Evolutionary conservation across 2,113 vertebrate species (phyloP), one percentile per base, ranked within the genome.

Genomic region (Synodontis membranacea): DNA sequence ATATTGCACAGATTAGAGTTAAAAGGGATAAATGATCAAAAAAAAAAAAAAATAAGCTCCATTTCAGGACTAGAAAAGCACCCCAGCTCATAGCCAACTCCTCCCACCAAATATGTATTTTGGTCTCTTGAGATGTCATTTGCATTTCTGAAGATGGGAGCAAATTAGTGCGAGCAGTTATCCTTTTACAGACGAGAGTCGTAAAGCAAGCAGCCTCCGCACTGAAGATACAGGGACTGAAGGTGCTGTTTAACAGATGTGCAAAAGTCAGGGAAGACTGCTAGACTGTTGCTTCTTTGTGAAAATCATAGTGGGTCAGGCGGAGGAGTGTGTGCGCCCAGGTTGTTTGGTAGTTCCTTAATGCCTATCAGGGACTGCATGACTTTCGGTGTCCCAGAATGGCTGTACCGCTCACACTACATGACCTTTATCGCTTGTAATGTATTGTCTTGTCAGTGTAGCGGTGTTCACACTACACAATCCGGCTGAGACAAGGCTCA

Each of bases 101-200:
- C 87, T 28, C 88, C 86, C 87, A 86, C 86, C 56, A 80, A 86
- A 84, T 62, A 74, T 88, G 86, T 86, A 87, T 89, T 91, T 89
- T 84, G 83, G 80, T 84, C 76, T 60, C 87, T 86, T 79, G 58
- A 74, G 79, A 85, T 76, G 68, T 60, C 8, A 87, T 89, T 84
- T 87, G 86, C 85, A 86, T 88, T 87, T 84, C 70, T 84, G 60
- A 85, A 88, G 88, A 86, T 74, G 42, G 86, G 48, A 34, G 83
- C 52, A 84, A 85, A 86, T 89, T 74, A 86, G 70, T 86, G 68
- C 31, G 83, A 85, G 85, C 50, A 62, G 60, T 75, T 86, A 64
- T 80, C 62, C 56, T 82, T 84, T 76, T 84, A 68, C 78, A 58
- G 82, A 72, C 5, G 39, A 56, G n/a, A 19, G 48, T 62, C 39